Evolutionary conservation across 2,113 vertebrate genomes (phyloP).

Genomic region (Coryphaenoides rupestris): DNA sequence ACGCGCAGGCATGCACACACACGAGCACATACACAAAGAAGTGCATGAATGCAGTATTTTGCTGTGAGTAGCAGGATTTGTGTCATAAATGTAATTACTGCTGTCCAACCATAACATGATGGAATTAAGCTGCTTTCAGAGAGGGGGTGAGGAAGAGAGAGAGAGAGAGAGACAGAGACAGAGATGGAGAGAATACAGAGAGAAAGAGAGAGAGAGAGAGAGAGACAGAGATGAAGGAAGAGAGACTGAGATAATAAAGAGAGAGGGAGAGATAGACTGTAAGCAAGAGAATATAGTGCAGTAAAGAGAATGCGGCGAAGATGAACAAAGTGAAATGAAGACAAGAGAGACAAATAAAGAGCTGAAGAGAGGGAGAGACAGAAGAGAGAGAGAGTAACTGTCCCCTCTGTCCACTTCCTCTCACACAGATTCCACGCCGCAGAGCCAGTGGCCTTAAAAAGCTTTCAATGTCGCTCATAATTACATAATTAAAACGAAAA

Average conservation of each 20-base stretch:
- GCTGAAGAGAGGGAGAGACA: slow-evolving; percentile 6
- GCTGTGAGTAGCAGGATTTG: slow-evolving; percentile 66
- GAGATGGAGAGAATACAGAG: not conserved
- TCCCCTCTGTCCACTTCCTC: too few species aligned
- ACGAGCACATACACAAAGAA: slow-evolving; percentile 14
- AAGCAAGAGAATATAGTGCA: slow-evolving; percentile 10
- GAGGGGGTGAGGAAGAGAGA: slow-evolving; percentile 22
- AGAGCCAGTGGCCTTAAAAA: too few species aligned
- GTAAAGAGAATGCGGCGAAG: too few species aligned
- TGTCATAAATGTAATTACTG: slow-evolving; percentile 79
- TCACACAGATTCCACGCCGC: too few species aligned
- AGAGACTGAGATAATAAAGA: slow-evolving; percentile 41
- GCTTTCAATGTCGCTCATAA: too few species aligned
- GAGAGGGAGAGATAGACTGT: slow-evolving; percentile 25
- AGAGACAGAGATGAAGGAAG: not conserved
- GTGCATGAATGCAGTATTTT: slow-evolving; percentile 40
- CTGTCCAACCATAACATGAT: slow-evolving; percentile 67
- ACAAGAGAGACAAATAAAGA: slow-evolving; percentile 18
- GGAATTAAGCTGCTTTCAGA: slow-evolving; percentile 74
- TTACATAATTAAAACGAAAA: too few species aligned
- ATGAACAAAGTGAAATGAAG: slow-evolving; percentile 15
- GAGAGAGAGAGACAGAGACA: slow-evolving; percentile 1
- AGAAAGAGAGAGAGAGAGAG: not conserved
- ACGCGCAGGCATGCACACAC: not conserved
- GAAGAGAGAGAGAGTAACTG: slow-evolving; percentile 15